A percentile compares a stretch with the other conserved stretches of the same genome.
phyloP scores from a whole-genome alignment of 2,888 invertebrate genomes.

The Plutella xylostella region DNA sequence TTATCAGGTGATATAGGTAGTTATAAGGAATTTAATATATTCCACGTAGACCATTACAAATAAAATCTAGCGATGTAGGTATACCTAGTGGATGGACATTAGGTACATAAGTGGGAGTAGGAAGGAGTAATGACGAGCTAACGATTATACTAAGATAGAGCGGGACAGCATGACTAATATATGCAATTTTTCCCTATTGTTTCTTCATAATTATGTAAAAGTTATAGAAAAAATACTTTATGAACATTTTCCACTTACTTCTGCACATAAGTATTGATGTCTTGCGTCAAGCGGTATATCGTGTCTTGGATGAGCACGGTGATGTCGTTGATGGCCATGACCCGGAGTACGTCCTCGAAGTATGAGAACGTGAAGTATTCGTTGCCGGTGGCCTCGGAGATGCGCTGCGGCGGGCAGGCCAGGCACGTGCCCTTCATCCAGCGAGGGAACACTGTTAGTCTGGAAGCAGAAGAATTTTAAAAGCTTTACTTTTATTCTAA shows the following conservation, averaged over 20 bases:
- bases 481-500: too few species aligned
- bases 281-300: slow-evolving; percentile 73
- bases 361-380: slow-evolving; percentile 77
- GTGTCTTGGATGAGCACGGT: slow-evolving; percentile 76
- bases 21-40: background rate
- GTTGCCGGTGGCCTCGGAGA: slow-evolving; percentile 65
- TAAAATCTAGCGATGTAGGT: background rate
- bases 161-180: too few species aligned
- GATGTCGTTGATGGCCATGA: slow-evolving; percentile 76
- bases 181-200: too few species aligned
- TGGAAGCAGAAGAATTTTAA: slow-evolving; percentile 31
- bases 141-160: too few species aligned
- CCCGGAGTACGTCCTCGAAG: slow-evolving; percentile 82
- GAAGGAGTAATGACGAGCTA: too few species aligned
- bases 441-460: slow-evolving; percentile 80
- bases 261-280: slow-evolving; percentile 72
- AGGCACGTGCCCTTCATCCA: slow-evolving; percentile 90
- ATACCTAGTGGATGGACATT: background rate
- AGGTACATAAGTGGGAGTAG: too few species aligned
- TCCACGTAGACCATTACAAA: too few species aligned
- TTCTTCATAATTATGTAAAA: too few species aligned
- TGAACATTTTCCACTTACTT: slow-evolving; percentile 57
- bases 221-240: too few species aligned
- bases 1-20: background rate
- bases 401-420: slow-evolving; percentile 73